phyloP scores from a whole-genome alignment of 2,113 vertebrate genomes.

The Carassius carassius region DNA sequence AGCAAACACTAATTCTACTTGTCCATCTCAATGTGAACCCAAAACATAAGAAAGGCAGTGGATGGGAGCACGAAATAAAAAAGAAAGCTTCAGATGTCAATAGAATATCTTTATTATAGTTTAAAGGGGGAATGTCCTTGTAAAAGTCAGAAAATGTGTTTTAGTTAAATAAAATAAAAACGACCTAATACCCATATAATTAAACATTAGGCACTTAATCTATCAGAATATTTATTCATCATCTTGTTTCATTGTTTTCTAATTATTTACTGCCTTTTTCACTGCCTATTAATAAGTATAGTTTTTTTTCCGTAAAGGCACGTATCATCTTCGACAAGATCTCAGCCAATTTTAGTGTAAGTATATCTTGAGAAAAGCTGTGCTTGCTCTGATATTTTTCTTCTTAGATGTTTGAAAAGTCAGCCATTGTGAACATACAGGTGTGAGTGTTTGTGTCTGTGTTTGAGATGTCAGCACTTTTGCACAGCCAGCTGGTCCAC shows the following conservation, averaged over 20 bases:
- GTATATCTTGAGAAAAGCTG: constrained; percentile 51
- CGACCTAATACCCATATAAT: neutral
- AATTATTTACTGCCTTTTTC: neutral
- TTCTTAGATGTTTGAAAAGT: neutral
- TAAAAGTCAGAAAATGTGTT: neutral
- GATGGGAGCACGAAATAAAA: constrained; percentile 17
- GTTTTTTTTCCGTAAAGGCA: constrained; percentile 65
- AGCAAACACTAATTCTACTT: constrained; percentile 31
- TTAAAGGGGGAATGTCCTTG: neutral
- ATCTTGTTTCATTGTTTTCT: constrained; percentile 2
- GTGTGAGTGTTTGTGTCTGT: neutral
- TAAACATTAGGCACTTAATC: neutral
- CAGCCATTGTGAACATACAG: neutral
- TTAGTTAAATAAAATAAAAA: neutral
- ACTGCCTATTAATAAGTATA: neutral
- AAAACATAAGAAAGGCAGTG: constrained; percentile 42
- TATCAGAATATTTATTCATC: neutral
- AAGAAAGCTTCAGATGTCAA: constrained; percentile 2
- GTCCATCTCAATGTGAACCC: constrained; percentile 20
- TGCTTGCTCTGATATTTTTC: neutral
- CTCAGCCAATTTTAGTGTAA: constrained; percentile 66
- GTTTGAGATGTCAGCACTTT: neutral
- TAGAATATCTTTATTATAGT: neutral
- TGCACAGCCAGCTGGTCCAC: constrained; percentile 6
- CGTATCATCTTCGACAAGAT: constrained; percentile 73